Conservation (phyloP, 2,888 invertebrate genomes). For the Mechanitis messenoides region DNA sequence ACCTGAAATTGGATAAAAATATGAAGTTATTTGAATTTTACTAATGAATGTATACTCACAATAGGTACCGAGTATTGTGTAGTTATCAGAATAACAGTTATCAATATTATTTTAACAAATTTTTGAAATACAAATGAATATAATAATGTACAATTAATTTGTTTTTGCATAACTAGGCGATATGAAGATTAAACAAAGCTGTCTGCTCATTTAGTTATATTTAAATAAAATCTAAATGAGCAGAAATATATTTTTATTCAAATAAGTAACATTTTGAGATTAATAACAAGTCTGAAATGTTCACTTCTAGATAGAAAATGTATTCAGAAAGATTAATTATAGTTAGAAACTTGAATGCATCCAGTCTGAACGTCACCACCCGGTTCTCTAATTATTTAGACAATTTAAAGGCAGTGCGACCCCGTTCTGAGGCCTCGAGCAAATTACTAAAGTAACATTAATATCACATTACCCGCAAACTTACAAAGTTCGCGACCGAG, state of each 20-base stretch:
- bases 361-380: conserved; percentile 31
- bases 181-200: no score
- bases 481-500: conserved; percentile 30
- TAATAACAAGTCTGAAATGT: no score
- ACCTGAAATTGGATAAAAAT: neutral
- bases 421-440: conserved; percentile 48
- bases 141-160: neutral
- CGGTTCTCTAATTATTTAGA: conserved; percentile 60
- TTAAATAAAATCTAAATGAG: no score
- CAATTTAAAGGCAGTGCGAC: conserved; percentile 56
- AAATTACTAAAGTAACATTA: conserved; percentile 63
- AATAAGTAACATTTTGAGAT: no score
- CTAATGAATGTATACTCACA: conserved; percentile 2
- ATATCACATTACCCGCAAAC: conserved; percentile 56
- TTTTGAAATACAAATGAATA: neutral
- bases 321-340: conserved; percentile 2
- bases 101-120: neutral
- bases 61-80: neutral
- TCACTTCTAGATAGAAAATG: neutral
- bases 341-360: conserved; percentile 4
- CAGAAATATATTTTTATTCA: no score
- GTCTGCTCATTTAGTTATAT: no score
- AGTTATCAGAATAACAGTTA: neutral
- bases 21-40: conserved; percentile 3
- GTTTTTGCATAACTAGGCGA: no score